Evolutionary conservation across 2,113 vertebrate genomes (phyloP).

Genomic region (Microtus ochrogaster): DNA sequence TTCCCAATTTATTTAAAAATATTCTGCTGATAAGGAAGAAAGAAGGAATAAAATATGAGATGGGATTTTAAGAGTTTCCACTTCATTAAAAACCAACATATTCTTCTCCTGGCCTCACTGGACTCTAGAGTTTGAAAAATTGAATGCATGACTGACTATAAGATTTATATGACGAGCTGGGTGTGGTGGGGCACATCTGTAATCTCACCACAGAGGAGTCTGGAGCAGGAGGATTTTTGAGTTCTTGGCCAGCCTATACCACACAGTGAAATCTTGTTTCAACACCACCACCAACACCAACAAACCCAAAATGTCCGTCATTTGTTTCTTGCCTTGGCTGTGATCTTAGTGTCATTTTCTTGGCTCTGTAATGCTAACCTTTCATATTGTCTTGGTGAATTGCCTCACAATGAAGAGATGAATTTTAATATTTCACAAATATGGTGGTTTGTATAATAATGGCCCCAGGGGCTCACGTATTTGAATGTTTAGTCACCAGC

Average conservation of each 20-base stretch:
- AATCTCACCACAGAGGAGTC: background rate
- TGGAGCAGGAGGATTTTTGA: background rate
- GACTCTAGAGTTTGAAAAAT: background rate
- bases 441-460: background rate
- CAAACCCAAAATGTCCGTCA: background rate
- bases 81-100: background rate
- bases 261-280: background rate
- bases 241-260: background rate
- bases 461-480: background rate
- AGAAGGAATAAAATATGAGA: background rate
- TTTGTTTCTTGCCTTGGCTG: background rate
- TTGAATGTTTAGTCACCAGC: background rate
- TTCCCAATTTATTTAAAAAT: background rate
- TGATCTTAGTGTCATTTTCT: no score
- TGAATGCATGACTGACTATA: background rate
- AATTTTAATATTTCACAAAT: background rate
- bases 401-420: background rate
- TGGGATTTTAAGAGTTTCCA: background rate
- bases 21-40: background rate
- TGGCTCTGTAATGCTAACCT: no score
- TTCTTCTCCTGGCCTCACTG: background rate
- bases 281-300: background rate
- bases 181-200: background rate
- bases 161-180: background rate
- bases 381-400: background rate